Base-by-base conservation (phyloP, 2,113 vertebrate genomes). In the Tragelaphus buxtoni region DNA sequence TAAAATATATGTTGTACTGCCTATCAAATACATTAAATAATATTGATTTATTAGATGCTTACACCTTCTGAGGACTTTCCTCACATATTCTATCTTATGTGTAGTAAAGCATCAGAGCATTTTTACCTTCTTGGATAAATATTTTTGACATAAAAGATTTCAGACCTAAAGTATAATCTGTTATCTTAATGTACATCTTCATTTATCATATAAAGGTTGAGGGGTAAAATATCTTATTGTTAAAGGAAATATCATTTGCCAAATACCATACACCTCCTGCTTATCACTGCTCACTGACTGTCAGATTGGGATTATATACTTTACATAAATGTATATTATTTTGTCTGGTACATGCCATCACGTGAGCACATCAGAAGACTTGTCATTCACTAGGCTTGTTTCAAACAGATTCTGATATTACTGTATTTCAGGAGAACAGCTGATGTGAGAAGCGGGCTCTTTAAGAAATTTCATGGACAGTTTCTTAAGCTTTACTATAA, bases 171-270 rank as follows among this genome's bases (percentile, higher is more conserved):
- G 35, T 92, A 79, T 24, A 89, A 65, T 26, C 17, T 89, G 1
- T 32, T 74, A 53, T 35, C 7, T 92, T 85, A 61, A 69, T 39
- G 12, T 32, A 49, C 24, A 89, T 76, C 42, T 85, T 39, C 60
- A 51, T 39, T 72, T 88, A 60, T 9, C 24, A 53, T n/a, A 7
- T 69, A 35, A 74, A 90, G n/a, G 45, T 5, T 16, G 7, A 30
- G 9, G 65, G 18, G 0, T 47, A n/a, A 82, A 35, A 65, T 17
- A 35, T 53, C 45, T 56, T 86, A 69, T 20, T 72, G 28, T 39
- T 91, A 80, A 88, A 97, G 91, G 49, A 88, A 95, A 45, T 96
- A 97, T 95, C 97, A 97, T 97, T 98, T 96, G 51, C 91, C 90
- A 97, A 97, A 97, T 58, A 14, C 60, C 26, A 77, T 9, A 39